Percentiles rank a stretch among this genome's conserved stretches.
phyloP scores from a whole-genome alignment of 2,113 vertebrate genomes.

The Sander lucioperca region DNA sequence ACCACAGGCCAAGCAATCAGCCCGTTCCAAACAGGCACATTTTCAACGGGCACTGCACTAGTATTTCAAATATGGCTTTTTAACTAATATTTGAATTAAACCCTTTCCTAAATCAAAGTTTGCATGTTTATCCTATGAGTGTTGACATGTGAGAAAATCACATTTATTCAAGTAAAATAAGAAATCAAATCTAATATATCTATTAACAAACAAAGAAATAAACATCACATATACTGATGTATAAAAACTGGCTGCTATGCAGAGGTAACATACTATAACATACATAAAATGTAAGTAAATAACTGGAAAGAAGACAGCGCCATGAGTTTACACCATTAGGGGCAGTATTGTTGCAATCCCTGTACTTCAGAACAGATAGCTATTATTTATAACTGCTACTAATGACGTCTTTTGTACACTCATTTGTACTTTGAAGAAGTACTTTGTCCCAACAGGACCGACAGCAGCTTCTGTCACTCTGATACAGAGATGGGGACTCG shows the following conservation, averaged over 20 bases:
- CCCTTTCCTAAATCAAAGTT: not conserved
- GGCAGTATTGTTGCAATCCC: slow-evolving; percentile 35
- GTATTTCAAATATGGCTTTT: not conserved
- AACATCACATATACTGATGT: not conserved
- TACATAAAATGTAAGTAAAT: not conserved
- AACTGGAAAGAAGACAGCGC: not conserved
- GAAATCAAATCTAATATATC: not conserved
- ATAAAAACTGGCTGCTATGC: not conserved
- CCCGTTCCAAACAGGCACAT: too few relatives aligned
- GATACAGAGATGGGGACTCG: too few relatives aligned
- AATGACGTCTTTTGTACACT: not conserved
- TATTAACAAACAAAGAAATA: not conserved
- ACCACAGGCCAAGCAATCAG: too few relatives aligned
- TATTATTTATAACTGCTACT: not conserved
- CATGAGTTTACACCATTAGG: not conserved
- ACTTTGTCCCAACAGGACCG: not conserved
- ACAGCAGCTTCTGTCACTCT: not conserved
- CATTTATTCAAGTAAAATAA: not conserved
- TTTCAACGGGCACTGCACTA: too few relatives aligned
- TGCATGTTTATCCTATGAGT: not conserved
- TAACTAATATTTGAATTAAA: not conserved
- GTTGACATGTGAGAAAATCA: not conserved
- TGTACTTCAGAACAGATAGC: slow-evolving; percentile 13
- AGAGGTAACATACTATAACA: not conserved
- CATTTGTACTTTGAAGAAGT: too few relatives aligned